Evolutionary conservation across 1,140 invertebrate species (phyloP), one percentile per base, ranked within the genome.

Genomic region (Drosophila athabasca): DNA sequence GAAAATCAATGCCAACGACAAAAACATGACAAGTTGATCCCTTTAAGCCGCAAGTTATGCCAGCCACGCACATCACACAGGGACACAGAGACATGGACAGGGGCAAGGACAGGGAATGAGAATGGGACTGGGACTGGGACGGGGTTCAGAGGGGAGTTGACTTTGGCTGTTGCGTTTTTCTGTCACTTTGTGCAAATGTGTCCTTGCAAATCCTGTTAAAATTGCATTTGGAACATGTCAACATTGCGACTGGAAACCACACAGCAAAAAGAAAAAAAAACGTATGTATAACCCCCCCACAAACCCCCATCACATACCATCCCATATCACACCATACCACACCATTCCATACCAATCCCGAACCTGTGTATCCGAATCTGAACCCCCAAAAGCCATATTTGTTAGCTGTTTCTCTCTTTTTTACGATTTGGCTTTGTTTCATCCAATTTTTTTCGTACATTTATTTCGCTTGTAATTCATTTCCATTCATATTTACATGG

Each of bases 191-290:
- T 87, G 82, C 78, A 87, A 79, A 76, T 87, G 82, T 88, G 83
- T 88, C 76, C 84, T 82, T 88, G 83, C 83, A 88, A 88, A 88
- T 88, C 83, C 83, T 88, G 83, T 88, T 88, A 88, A 88, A 88
- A 88, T 88, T 88, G 83, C 83, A 88, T 88, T 88, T 88, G 83
- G 79, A 88, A 88, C 84, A 88, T 88, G 83, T 88, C 83, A 88
- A 88, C 83, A 82, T 83, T 88, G 76, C 76, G 71, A 74, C 81
- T 77, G 73, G 15, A 83, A 84, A 79, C 58, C 80, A 62, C 72
- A 68, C 35, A 39, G 3, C 17, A 19, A 39, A 11, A 5, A 3
- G 79, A 80, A 79, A 64, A 66, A 50, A 72, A 82, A 57, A 45
- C 5, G 4, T 35, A 5, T 39, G n/a, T n/a, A n/a, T n/a, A n/a